A percentile compares a stretch with the other conserved stretches of the same genome.
Evolutionary conservation across 2,797 vertebrate genomes (phyloP).

Genomic region (Sebastes iracundus): DNA sequence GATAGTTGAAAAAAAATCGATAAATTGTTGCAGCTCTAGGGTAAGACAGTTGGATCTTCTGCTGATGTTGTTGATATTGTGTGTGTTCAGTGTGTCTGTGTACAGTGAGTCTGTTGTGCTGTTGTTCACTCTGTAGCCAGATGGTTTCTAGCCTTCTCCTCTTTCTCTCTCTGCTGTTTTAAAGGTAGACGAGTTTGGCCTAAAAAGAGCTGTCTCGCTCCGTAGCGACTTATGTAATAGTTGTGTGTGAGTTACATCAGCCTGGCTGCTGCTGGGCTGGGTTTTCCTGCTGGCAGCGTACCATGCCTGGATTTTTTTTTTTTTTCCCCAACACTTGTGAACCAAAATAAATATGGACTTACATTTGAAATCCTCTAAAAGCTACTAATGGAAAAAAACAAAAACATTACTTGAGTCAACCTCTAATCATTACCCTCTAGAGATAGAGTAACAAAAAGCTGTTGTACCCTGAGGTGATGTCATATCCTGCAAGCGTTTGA

Average conservation of each 20-base stretch:
- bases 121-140: neutral
- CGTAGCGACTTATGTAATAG: slow-evolving; percentile 50
- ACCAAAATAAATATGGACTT: slow-evolving; percentile 23
- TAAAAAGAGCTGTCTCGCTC: slow-evolving; percentile 1
- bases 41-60: no score
- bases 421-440: neutral
- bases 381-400: neutral
- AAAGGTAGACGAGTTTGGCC: neutral
- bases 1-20: no score
- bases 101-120: neutral
- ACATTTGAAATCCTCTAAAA: slow-evolving; percentile 20
- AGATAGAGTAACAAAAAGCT: neutral
- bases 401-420: neutral
- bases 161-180: slow-evolving; percentile 9
- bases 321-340: neutral
- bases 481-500: neutral
- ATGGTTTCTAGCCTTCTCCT: neutral
- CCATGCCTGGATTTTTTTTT: neutral
- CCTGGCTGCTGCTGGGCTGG: slow-evolving; percentile 38
- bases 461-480: slow-evolving; percentile 1
- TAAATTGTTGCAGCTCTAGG: no score
- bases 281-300: slow-evolving; percentile 16
- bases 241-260: slow-evolving; percentile 63
- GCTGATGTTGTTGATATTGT: no score
- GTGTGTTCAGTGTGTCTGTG: neutral